Conservation (phyloP, 2,888 invertebrate genomes). For the Andricus curvator region DNA sequence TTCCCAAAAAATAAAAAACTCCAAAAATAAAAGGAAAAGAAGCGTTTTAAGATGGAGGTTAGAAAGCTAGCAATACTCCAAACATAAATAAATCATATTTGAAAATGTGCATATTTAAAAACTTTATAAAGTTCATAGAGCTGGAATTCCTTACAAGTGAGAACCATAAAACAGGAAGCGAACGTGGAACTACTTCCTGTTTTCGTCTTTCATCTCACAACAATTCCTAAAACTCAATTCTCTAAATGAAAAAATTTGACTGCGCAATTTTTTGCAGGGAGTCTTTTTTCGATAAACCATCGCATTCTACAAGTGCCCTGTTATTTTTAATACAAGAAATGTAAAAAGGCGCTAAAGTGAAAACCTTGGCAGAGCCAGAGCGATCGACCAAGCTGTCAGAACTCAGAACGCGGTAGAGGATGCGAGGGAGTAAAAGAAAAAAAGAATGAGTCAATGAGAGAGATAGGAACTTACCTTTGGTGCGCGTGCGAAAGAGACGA, state of each 20-base stretch:
- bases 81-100: background rate
- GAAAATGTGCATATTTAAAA: background rate
- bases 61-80: background rate
- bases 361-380: slow-evolving; percentile 18
- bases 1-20: background rate
- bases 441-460: background rate
- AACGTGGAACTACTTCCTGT: slow-evolving; percentile 22
- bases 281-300: background rate
- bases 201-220: background rate
- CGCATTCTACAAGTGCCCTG: background rate
- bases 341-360: slow-evolving; percentile 25
- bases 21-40: background rate
- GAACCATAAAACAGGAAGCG: slow-evolving; percentile 21
- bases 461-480: slow-evolving; percentile 7
- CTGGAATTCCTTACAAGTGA: background rate
- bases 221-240: background rate
- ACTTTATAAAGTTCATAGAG: background rate
- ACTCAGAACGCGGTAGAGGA: background rate
- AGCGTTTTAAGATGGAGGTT: background rate
- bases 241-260: background rate
- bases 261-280: background rate
- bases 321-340: background rate
- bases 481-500: background rate
- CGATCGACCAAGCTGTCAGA: slow-evolving; percentile 34
- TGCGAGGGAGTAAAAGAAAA: slow-evolving; percentile 16